Evolutionary conservation across 2,888 invertebrate genomes (phyloP).

Genomic region (Lissonota sp.): DNA sequence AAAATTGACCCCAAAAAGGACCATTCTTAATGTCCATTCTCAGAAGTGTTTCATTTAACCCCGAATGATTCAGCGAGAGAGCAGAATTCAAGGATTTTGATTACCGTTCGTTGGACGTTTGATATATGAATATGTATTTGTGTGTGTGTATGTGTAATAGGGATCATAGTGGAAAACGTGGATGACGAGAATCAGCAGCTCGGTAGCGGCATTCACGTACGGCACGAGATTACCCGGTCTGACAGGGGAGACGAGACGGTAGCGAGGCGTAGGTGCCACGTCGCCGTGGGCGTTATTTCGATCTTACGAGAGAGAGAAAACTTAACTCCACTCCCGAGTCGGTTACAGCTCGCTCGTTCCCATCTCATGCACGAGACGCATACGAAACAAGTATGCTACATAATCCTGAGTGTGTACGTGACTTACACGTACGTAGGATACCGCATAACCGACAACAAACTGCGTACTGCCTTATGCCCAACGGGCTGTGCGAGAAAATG

Average conservation of each 20-base stretch:
- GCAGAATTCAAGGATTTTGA: too few relatives aligned
- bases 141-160: constrained; percentile 22
- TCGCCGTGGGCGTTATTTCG: constrained; percentile 74
- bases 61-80: too few relatives aligned
- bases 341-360: constrained; percentile 55
- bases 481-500: constrained; percentile 46
- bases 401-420: constrained; percentile 22
- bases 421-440: not conserved
- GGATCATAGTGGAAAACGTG: constrained; percentile 54
- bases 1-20: too few relatives aligned
- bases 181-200: constrained; percentile 55
- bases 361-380: constrained; percentile 10
- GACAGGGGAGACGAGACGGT: constrained; percentile 74
- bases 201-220: constrained; percentile 77
- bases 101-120: too few relatives aligned
- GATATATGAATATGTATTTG: not conserved
- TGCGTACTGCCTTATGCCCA: constrained; percentile 56
- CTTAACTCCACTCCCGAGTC: constrained; percentile 42
- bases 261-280: constrained; percentile 79
- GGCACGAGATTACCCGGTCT: constrained; percentile 77
- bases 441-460: too few relatives aligned
- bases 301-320: constrained; percentile 46
- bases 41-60: too few relatives aligned
- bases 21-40: too few relatives aligned
- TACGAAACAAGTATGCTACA: constrained; percentile 5